Conservation (phyloP, 2,113 vertebrate species). For the human (Homo sapiens) region DNA sequence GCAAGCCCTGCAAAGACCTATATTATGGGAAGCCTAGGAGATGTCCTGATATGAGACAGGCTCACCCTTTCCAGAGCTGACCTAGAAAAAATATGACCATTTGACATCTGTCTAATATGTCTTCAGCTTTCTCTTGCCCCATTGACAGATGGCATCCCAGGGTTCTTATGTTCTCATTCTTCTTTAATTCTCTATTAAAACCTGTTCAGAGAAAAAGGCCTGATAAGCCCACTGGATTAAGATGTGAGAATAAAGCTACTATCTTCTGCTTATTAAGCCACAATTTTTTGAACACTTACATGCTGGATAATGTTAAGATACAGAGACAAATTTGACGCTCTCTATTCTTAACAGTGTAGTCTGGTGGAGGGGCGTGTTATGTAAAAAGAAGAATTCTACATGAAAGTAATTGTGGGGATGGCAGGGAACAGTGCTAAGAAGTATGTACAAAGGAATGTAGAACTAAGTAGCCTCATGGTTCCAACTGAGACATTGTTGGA, state of each 20-base stretch:
- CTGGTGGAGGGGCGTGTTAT: fast-evolving
- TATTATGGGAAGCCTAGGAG: too few species aligned
- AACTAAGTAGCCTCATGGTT: neutral
- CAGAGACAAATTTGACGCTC: neutral
- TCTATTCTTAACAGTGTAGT: neutral
- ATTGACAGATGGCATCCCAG: fast-evolving
- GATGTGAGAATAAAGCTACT: neutral
- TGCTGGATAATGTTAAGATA: neutral
- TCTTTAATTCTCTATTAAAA: neutral
- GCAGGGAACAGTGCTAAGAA: too few species aligned
- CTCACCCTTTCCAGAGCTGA: neutral
- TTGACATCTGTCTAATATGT: neutral
- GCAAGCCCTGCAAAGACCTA: neutral
- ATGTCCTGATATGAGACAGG: neutral
- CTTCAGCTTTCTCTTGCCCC: neutral
- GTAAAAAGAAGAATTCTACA: neutral
- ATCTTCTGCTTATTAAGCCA: neutral
- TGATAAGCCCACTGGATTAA: neutral
- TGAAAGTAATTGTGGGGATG: neutral
- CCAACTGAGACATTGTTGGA: too few species aligned
- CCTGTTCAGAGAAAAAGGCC: neutral
- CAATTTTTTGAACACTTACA: neutral
- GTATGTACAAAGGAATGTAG: neutral
- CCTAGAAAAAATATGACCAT: neutral
- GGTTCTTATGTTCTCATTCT: neutral